phyloP scores from a whole-genome alignment of 2,113 vertebrate species.

The Solea solea region DNA sequence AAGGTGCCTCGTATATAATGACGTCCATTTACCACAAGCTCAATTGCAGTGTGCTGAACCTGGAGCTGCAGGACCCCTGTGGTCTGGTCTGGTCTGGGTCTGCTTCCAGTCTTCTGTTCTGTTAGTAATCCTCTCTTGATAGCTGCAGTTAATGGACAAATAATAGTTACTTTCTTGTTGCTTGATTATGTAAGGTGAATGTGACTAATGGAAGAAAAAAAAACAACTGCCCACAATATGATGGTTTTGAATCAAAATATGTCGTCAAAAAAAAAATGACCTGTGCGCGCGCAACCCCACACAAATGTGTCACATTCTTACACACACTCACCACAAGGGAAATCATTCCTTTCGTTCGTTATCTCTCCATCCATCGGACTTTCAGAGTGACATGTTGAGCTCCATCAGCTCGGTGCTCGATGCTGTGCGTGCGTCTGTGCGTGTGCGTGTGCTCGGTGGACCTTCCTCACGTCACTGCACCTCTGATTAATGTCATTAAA shows the following conservation, averaged over 20 bases:
- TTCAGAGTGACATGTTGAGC: constrained; percentile 68
- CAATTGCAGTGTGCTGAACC: neutral
- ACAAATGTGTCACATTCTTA: neutral
- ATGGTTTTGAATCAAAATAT: too few relatives aligned
- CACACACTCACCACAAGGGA: constrained; percentile 49
- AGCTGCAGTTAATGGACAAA: neutral
- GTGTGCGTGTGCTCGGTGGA: constrained; percentile 2
- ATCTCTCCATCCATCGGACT: constrained; percentile 63
- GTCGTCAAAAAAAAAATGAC: too few relatives aligned
- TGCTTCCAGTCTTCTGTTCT: neutral
- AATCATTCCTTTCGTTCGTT: constrained; percentile 58
- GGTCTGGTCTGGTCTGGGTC: neutral
- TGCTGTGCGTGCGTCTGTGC: constrained; percentile 8
- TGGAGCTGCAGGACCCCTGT: neutral
- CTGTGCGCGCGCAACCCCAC: too few relatives aligned
- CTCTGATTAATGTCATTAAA: constrained; percentile 68
- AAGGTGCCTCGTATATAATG: neutral
- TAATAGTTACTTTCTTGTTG: neutral
- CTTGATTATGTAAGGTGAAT: too few relatives aligned
- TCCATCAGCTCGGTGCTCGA: constrained; percentile 34
- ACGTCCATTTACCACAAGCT: neutral
- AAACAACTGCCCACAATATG: too few relatives aligned
- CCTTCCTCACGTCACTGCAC: constrained; percentile 28
- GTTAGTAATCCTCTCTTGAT: neutral
- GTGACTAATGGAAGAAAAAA: too few relatives aligned